Base-by-base conservation (phyloP, 2,888 invertebrate species). In the Ormyrus thymus region DNA sequence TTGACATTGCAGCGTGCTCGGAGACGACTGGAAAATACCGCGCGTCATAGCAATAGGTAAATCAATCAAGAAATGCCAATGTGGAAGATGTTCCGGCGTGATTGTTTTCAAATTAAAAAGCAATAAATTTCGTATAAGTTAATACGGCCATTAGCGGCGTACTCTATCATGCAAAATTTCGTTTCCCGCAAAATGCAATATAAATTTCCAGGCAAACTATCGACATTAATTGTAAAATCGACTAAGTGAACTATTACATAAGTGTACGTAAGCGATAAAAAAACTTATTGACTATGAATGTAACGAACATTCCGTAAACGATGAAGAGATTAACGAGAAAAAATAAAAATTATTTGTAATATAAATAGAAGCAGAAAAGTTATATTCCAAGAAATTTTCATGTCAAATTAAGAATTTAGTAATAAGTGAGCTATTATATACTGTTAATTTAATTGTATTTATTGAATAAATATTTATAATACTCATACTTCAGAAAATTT, bases 391-490 rank as follows among this genome's bases (percentile, higher is more conserved):
- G 11, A 61, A 61, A 61, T 61, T 43, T 7, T 15, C 55, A 10
- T 55, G 5, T 56, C 13, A 45, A 69, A 56, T 56, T 58, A 48
- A n/a, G 15, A 10, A 56, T 48, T 45, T 58, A 69, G 48, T 48
- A 9, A 59, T 48, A 13, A 11, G 6, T 29, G 29, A 9, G 59
- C 15, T 61, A 7, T 43, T 61, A 61, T 56, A 69, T 55, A 51
- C 15, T 9, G n/a, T 11, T 45, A 45, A 43, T 7, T 29, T 55
- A 7, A 55, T 29, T n/a, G 50, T 59, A 50, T 48, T 46, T 56
- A 61, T 71, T 61, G 11, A 61, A 61, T 61, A 61, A 71, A 71
- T 50, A n/a, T 71, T 70, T 58, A 70, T 70, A 70, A 70, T 70
- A 58, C 59, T 70, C 59, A 29, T 29, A 29, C 29, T 29, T 29